A percentile compares a stretch with the other conserved stretches of the same genome.
Evolutionary conservation across 1,140 invertebrate genomes (phyloP).

Genomic region (Gryon sp.): DNA sequence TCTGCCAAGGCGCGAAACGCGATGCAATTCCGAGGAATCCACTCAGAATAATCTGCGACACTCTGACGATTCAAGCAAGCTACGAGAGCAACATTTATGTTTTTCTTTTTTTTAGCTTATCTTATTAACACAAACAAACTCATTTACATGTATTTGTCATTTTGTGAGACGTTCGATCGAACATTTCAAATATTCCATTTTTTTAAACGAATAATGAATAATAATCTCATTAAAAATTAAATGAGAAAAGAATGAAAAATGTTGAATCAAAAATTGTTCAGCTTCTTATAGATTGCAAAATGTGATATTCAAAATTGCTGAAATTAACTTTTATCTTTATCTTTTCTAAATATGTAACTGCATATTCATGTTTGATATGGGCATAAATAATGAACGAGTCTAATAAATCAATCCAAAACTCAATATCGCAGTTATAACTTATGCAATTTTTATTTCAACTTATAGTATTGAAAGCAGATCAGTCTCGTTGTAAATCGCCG

Average conservation of each 20-base stretch:
- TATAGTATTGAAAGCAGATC: constrained; percentile 20
- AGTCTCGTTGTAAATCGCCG: constrained; percentile 17
- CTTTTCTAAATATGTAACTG: neutral
- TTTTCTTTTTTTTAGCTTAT: constrained; percentile 60
- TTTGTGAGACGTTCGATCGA: no score
- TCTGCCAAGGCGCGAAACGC: constrained; percentile 44
- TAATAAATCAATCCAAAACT: constrained; percentile 1
- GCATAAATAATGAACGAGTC: constrained; percentile 6
- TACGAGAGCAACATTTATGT: constrained; percentile 40
- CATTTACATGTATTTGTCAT: no score
- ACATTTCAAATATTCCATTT: no score
- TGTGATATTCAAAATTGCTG: no score
- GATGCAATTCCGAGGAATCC: constrained; percentile 71
- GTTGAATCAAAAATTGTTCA: neutral
- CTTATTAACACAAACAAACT: constrained; percentile 53
- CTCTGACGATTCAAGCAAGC: constrained; percentile 32
- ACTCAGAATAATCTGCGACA: constrained; percentile 71
- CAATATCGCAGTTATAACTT: constrained; percentile 16
- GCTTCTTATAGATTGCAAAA: no score
- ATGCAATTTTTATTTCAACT: neutral
- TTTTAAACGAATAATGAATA: no score
- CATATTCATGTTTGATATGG: neutral
- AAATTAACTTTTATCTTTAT: no score
- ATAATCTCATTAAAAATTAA: no score
- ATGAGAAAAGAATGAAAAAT: no score